A percentile compares a stretch with the other conserved stretches of the same genome.
Evolutionary conservation across 2,888 invertebrate species (phyloP).

Genomic region (Nemotelus pantherinus): DNA sequence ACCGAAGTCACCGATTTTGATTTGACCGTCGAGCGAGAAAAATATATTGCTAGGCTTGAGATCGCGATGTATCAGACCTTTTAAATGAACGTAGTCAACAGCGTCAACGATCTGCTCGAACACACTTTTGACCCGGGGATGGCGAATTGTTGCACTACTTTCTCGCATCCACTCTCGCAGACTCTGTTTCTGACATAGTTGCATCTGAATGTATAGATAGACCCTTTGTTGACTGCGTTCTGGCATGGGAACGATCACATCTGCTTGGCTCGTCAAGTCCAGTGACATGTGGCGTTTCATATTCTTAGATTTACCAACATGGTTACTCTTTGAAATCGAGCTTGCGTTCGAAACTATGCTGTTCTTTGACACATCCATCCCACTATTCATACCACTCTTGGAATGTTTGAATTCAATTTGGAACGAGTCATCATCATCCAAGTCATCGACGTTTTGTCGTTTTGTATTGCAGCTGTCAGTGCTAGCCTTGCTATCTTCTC

Average conservation of each 20-base stretch:
- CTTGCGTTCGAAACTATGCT: background rate
- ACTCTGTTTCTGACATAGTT: slow-evolving; percentile 88
- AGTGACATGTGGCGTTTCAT: slow-evolving; percentile 61
- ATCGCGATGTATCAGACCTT: slow-evolving; percentile 94
- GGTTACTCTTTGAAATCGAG: slow-evolving; percentile 7
- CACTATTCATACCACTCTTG: background rate
- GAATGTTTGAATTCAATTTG: slow-evolving; percentile 63
- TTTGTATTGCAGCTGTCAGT: slow-evolving; percentile 47
- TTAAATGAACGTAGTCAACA: slow-evolving; percentile 93
- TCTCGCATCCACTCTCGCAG: slow-evolving; percentile 88
- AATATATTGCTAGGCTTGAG: slow-evolving; percentile 95
- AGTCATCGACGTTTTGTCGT: slow-evolving; percentile 52
- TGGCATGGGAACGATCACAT: slow-evolving; percentile 42
- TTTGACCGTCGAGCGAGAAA: slow-evolving; percentile 87
- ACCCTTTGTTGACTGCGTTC: slow-evolving; percentile 65
- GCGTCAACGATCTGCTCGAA: slow-evolving; percentile 94
- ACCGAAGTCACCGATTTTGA: slow-evolving; percentile 98
- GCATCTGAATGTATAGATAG: slow-evolving; percentile 97
- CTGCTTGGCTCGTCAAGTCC: slow-evolving; percentile 56
- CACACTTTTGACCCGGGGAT: slow-evolving; percentile 70
- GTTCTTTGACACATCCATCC: background rate
- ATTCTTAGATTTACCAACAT: slow-evolving; percentile 9
- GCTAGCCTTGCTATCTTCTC: slow-evolving; percentile 25
- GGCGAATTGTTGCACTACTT: slow-evolving; percentile 66
- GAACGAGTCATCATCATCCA: slow-evolving; percentile 61